Evolutionary conservation across 2,888 invertebrate genomes (phyloP).

Genomic region (Athalia rosae): DNA sequence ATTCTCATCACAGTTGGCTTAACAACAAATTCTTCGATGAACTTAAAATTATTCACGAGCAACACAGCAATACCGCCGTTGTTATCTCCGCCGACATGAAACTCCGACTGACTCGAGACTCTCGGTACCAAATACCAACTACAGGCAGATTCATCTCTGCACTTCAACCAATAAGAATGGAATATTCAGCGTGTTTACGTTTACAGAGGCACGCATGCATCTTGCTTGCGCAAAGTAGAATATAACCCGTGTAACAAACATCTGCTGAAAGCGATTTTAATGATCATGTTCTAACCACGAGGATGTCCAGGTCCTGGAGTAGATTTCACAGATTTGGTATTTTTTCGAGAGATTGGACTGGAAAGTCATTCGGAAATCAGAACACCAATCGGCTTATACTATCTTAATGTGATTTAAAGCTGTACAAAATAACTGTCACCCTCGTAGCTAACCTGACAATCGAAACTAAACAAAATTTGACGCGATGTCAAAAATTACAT

Average conservation of each 20-base stretch:
- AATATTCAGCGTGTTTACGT: constrained; percentile 5
- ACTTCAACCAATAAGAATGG: background rate
- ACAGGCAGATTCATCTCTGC: constrained; percentile 39
- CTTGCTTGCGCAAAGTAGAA: constrained; percentile 11
- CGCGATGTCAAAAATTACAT: no score
- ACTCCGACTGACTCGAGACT: constrained; percentile 44
- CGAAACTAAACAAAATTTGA: no score
- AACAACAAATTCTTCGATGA: background rate
- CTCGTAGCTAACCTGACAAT: no score
- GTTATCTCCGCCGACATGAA: constrained; percentile 38
- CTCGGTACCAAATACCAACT: constrained; percentile 39
- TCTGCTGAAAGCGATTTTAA: background rate
- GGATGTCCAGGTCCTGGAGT: no score
- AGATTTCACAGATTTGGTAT: no score
- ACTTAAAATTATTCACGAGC: constrained; percentile 13
- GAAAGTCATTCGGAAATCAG: no score
- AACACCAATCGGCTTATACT: no score
- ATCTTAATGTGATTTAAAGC: no score
- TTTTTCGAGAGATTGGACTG: no score
- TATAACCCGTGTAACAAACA: constrained; percentile 27
- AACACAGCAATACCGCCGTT: background rate
- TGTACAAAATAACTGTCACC: no score
- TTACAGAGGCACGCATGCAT: constrained; percentile 16
- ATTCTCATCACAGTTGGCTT: constrained; percentile 7
- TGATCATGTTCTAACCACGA: no score